These are phyloP conservation scores for Pycnonotus jocosus DNA, from an alignment of 2,113 vertebrate species.

Conservation along the genomic window DNA sequence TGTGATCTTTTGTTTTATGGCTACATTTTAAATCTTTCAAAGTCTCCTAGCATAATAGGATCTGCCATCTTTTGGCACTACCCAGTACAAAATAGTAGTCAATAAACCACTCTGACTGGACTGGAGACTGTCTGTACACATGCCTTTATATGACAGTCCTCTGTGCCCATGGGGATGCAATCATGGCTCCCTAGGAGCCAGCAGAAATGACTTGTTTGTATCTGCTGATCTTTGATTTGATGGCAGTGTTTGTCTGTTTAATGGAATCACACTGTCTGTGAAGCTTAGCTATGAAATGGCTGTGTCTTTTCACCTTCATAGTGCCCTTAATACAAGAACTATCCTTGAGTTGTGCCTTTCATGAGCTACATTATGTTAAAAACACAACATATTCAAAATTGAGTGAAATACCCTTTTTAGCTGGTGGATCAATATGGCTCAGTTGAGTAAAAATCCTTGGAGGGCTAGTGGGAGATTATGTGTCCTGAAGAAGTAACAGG, in stretches of 20 bases:
- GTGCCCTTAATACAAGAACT: background rate
- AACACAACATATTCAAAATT: background rate
- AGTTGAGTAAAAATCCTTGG: constrained; percentile 30
- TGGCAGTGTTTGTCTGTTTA: background rate
- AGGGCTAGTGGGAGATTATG: constrained; percentile 47
- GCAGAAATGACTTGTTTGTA: background rate
- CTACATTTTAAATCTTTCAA: background rate
- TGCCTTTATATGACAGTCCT: background rate
- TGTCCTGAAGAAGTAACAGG: constrained; percentile 66
- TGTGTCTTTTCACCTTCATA: background rate
- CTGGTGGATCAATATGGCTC: constrained; percentile 23
- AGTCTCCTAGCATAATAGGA: background rate
- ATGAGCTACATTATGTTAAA: background rate
- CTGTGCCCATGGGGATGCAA: background rate
- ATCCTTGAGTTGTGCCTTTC: background rate
- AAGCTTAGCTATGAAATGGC: background rate
- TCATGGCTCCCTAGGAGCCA: background rate
- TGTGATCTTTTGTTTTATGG: background rate
- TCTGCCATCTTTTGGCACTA: background rate
- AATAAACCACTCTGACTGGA: background rate
- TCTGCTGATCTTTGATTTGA: constrained; percentile 19
- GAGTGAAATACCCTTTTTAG: constrained; percentile 33
- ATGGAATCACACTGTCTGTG: background rate
- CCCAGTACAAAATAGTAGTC: background rate
- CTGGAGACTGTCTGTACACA: background rate